Evolutionary conservation across 2,113 vertebrate species (phyloP), one percentile per base, ranked within the genome.

Genomic region (Equus przewalskii): DNA sequence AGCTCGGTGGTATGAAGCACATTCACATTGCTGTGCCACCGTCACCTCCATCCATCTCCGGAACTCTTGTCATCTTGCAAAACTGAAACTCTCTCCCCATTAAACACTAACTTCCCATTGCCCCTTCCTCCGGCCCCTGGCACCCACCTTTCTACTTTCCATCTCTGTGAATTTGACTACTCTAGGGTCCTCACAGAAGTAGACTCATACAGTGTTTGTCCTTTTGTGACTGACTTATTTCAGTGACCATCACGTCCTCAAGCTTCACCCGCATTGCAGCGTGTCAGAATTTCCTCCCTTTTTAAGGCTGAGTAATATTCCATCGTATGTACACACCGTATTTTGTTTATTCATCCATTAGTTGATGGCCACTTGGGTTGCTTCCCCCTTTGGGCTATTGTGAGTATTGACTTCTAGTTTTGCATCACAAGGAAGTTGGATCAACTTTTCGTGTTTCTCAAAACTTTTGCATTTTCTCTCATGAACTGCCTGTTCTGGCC

Each of bases 21-120:
- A 15, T 0, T 28, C 28, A 54, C 26, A 13, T 14, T 49, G 7
- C 16, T 44, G 3, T 11, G 5, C 0, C 1, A 11, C 21, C 2
- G 6, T 36, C 36, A 8, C 11, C n/a, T 14, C 11, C 21, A 1
- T 15, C 46, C 46, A 0, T 12, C 56, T 79, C 75, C 26, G 26
- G 33, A 41, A 16, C 15, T 16, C 51, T 62, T 51, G 44, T 46
- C 13, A 28, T 72, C 86, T 58, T 22, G 69, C 19, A 46, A 58
- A 75, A 44, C 28, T 44, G 33, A 65, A 56, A 9, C 26, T 46
- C 58, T 18, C 44, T 24, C 6, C 49, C 36, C 21, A 18, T 12
- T 19, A 44, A 56, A 46, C 16, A 19, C 2, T 19, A 26, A 14
- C 46, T 3, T 5, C 54, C 44, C 8, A 15, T 3, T 54, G 24